Base-by-base conservation (phyloP, 2,888 invertebrate species). In the Biston betularia region DNA sequence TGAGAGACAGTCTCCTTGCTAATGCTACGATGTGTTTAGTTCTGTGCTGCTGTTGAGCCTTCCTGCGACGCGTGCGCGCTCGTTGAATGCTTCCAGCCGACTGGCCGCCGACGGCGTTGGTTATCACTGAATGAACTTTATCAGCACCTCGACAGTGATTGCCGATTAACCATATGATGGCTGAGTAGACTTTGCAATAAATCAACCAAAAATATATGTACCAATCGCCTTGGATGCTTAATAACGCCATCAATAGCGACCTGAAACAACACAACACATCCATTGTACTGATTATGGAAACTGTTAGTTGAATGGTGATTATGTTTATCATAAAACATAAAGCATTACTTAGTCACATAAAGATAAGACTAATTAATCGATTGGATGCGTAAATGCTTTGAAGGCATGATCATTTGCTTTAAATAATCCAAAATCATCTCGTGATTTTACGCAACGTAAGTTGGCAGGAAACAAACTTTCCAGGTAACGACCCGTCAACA, bases 51-150 rank as follows among this genome's bases (percentile, higher is more conserved):
- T 86, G 88, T 62, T 82, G 82, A 65, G 85, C 77, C 82, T 81
- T 89, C 76, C 86, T 85, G 55, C 90, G 90, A 77, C 93, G 93
- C 92, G 93, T 88, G 85, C 93, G 93, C 81, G 89, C 92, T 89
- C 92, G 87, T 59, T 90, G 91, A 79, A 90, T 81, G 85, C 89
- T 83, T 84, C 81, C 86, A 77, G 88, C 83, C 84, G 90, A 93
- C 92, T 93, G 93, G 66, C 80, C 84, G 82, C 82, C 82, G 66
- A 84, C 88, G 79, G 85, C 87, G 79, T 80, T 83, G 78, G 86
- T 91, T 92, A 93, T 93, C 93, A 92, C 92, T 46, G 89, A 88
- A 76, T 83, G 88, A 79, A 84, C 84, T 90, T 93, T 93, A 93
- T 93, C 93, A 92, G 89, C 76, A 65, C 89, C 85, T 77, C 85